Evolutionary conservation across 2,113 vertebrate genomes (phyloP), one percentile per base, ranked within the genome.

Genomic region (Herpetotheres cachinnans): DNA sequence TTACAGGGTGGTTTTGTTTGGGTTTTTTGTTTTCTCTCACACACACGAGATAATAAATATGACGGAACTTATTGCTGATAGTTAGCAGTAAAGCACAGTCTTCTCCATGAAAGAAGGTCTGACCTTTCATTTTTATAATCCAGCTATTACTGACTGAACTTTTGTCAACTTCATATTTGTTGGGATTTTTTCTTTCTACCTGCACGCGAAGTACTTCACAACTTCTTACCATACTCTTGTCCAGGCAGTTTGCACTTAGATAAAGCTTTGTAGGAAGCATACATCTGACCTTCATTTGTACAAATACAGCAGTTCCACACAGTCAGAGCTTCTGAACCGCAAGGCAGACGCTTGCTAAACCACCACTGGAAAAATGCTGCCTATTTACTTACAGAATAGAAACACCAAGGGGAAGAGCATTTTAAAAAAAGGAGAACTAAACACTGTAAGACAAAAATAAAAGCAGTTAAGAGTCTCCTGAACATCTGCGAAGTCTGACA

Each of bases 21-120:
- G 18, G 54, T 34, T 21, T 36, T 52, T 27, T 0, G 2, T 85
- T 65, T 18, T 3, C 40, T 19, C 20, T 40, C 13, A 40, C 42
- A 15, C 22, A 89, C 17, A 21, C 2, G 18, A 0, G 0, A 10
- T 11, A 74, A 74, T n/a, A 90, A 79, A 72, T 36, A 67, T 1
- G 1, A 90, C 87, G 24, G 24, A 93, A 85, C 14, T 87, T 82
- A 13, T 0, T 89, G 42, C 22, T 72, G 15, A 29, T 7, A 38
- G 42, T 62, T 65, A 59, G 46, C 34, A 82, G 30, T 21, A 42
- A 88, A 85, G 21, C 30, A 67, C 12, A 58, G 4, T 67, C 72
- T 90, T 49, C 30, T 52, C 29, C 6, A 3, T 29, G 9, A 91
- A 79, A 56, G 21, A 66, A 67, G 9, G 9, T 56, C 7, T 93